phyloP scores from a whole-genome alignment of 2,113 vertebrate genomes.

The Nasalis larvatus region DNA sequence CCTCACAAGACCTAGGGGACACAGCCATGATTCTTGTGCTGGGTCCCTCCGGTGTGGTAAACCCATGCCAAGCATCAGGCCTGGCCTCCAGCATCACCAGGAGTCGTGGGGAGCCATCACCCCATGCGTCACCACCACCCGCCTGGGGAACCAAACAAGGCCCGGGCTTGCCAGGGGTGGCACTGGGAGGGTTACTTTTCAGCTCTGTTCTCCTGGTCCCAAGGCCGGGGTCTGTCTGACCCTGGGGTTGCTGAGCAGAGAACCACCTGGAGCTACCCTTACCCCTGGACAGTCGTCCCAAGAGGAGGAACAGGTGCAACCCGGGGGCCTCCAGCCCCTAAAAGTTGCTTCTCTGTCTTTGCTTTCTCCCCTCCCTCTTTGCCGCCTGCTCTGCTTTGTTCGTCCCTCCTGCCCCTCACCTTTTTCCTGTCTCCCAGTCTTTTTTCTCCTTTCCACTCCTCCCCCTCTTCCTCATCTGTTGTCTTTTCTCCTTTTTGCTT shows the following conservation, averaged over 20 bases:
- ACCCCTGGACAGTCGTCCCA: neutral
- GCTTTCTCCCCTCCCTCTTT: neutral
- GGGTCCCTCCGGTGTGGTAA: fast-evolving
- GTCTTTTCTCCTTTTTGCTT: neutral
- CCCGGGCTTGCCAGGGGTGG: neutral
- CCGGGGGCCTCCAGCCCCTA: fast-evolving
- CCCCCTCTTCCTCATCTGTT: no score
- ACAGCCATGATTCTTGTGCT: fast-evolving
- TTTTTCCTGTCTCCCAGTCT: neutral
- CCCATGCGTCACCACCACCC: fast-evolving
- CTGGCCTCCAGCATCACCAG: neutral
- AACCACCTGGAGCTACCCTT: neutral
- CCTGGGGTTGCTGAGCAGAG: neutral
- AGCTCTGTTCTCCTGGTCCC: no score
- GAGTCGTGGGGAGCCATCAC: fast-evolving
- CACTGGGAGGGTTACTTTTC: neutral
- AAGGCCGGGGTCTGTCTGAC: neutral
- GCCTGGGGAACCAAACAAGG: neutral
- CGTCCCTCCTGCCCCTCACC: neutral
- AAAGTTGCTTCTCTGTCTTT: neutral
- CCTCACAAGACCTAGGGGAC: neutral
- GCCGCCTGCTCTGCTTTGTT: neutral
- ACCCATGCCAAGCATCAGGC: fast-evolving
- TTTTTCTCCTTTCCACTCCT: neutral
- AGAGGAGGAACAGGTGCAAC: fast-evolving